phyloP scores from a whole-genome alignment of 2,797 vertebrate species.

The Choloepus didactylus region DNA sequence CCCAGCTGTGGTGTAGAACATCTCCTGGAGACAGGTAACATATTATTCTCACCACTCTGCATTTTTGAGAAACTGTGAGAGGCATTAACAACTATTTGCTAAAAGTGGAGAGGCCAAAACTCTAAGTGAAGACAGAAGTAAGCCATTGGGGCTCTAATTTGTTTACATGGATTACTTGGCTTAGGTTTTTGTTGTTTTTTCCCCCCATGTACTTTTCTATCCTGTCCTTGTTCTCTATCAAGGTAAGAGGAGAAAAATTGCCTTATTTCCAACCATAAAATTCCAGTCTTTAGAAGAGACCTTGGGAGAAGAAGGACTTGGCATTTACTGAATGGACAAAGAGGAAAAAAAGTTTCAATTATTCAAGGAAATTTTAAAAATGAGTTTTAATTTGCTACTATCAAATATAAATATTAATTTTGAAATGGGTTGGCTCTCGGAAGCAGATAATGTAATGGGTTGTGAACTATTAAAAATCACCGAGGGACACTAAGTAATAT shows the following conservation, averaged over 20 bases:
- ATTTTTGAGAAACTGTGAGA: slow-evolving; percentile 52
- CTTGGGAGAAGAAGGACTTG: slow-evolving; percentile 31
- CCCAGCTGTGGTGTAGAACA: not conserved
- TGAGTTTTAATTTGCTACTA: slow-evolving; percentile 40
- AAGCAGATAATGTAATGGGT: slow-evolving; percentile 26
- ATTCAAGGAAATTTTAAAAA: slow-evolving; percentile 32
- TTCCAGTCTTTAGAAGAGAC: not conserved
- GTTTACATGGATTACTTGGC: not conserved
- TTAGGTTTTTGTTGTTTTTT: not conserved
- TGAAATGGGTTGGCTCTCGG: not conserved
- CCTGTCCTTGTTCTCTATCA: not conserved
- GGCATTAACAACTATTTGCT: not conserved
- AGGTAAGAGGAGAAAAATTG: not conserved
- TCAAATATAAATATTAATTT: slow-evolving; percentile 17
- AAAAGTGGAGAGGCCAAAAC: not conserved
- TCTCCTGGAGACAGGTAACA: not conserved
- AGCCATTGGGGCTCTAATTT: not conserved
- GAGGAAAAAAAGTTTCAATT: slow-evolving; percentile 14
- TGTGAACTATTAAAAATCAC: not conserved
- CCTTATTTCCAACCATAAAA: not conserved
- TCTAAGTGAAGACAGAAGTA: slow-evolving; percentile 16
- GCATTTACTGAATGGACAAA: slow-evolving; percentile 21
- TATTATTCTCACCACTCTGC: slow-evolving; percentile 39
- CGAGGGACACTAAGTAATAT: not conserved
- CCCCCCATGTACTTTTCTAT: not conserved